Percentiles rank a stretch among this genome's conserved stretches.
Conservation (phyloP, 1,140 invertebrate species). For the Zaprionus ornatus region DNA sequence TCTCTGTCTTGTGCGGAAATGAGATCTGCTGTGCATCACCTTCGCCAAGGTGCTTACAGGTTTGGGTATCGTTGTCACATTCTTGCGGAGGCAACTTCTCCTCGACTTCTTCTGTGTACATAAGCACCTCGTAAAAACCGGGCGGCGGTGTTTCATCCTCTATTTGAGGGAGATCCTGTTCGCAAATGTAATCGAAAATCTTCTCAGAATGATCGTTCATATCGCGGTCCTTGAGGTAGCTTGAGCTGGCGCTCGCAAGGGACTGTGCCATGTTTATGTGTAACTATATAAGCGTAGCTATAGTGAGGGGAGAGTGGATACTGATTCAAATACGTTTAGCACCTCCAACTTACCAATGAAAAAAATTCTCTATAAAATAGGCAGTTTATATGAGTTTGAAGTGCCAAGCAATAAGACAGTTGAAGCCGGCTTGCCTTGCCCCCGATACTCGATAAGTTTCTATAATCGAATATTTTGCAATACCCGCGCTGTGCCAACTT, state of each 20-base stretch:
- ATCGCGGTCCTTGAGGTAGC: not conserved
- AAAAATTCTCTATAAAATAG: not conserved
- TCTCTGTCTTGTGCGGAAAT: not conserved
- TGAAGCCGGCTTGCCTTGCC: not conserved
- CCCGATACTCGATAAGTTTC: not conserved
- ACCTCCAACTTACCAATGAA: not conserved
- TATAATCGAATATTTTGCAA: not conserved
- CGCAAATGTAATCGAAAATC: constrained; percentile 16
- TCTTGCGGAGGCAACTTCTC: not conserved
- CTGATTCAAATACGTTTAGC: not conserved
- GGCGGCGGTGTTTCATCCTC: constrained; percentile 35
- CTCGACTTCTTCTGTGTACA: not conserved
- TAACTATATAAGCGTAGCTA: not conserved
- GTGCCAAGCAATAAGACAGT: not conserved
- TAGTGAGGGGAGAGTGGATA: too few relatives aligned
- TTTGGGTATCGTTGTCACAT: not conserved
- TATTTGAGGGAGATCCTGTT: constrained; percentile 8
- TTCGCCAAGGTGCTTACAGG: too few relatives aligned
- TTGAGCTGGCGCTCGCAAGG: not conserved
- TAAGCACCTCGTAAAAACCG: constrained; percentile 30
- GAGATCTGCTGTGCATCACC: too few relatives aligned
- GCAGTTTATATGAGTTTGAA: not conserved
- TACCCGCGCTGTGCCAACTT: not conserved
- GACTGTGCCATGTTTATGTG: not conserved
- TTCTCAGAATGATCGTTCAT: not conserved